Conservation (phyloP, 2,797 vertebrate species). For the Sebastes variabilis region DNA sequence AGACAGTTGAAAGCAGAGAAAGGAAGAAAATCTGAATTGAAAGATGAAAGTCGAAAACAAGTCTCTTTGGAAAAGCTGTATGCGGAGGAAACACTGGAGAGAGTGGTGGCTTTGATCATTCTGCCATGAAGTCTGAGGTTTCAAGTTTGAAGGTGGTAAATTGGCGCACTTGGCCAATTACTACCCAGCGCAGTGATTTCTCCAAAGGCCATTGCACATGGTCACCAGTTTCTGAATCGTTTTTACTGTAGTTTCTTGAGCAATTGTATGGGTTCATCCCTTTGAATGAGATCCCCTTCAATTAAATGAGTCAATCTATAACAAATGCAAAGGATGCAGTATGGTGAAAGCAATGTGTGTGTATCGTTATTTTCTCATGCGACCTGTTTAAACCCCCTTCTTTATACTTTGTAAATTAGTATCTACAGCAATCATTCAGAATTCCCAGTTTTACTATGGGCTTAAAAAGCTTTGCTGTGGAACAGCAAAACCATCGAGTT, state of each 20-base stretch:
- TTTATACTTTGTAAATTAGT: background rate
- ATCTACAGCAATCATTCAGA: background rate
- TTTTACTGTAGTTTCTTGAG: slow-evolving; percentile 10
- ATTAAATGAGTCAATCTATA: slow-evolving; percentile 3
- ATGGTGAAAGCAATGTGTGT: background rate
- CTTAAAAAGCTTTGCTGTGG: background rate
- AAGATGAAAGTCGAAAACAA: slow-evolving; percentile 77
- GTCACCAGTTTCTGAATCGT: slow-evolving; percentile 21
- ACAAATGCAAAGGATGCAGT: background rate
- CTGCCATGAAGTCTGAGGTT: slow-evolving; percentile 64
- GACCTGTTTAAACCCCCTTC: background rate
- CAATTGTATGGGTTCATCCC: background rate
- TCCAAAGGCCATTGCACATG: slow-evolving; percentile 32
- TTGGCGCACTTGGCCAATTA: slow-evolving; percentile 63
- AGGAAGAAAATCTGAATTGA: slow-evolving; percentile 52
- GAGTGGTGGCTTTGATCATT: slow-evolving; percentile 72
- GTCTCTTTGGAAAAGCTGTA: slow-evolving; percentile 55
- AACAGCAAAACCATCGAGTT: background rate
- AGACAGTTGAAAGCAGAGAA: slow-evolving; percentile 61
- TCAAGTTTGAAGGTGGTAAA: slow-evolving; percentile 63
- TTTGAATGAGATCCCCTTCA: background rate
- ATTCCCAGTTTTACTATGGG: background rate
- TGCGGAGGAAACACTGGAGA: slow-evolving; percentile 66
- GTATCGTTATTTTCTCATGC: background rate
- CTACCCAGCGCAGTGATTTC: slow-evolving; percentile 22